Percentiles rank a stretch among this genome's conserved stretches.
Evolutionary conservation across 37 sponge, comb jelly and placozoan species (phyloP).

Genomic region (Halichondria panicea): DNA sequence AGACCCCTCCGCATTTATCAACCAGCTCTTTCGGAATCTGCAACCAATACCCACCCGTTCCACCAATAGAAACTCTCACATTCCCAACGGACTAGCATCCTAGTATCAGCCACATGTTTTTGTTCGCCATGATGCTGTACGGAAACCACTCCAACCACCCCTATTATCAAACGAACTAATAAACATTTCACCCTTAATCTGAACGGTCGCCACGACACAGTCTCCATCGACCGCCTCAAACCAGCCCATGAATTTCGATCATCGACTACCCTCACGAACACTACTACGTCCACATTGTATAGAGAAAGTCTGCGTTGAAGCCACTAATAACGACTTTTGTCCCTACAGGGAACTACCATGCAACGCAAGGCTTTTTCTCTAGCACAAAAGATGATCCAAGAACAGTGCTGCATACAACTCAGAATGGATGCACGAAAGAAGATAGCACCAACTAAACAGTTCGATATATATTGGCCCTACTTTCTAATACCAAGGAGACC

Average conservation of each 20-base stretch:
- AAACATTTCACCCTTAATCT: not conserved
- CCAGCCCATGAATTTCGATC: not conserved
- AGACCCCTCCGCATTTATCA: constrained; percentile 30
- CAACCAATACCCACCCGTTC: constrained; percentile 26
- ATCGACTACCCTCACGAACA: not conserved
- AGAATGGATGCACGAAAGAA: too few species aligned
- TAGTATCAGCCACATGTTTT: constrained; percentile 67
- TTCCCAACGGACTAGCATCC: constrained; percentile 21
- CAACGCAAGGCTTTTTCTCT: too few species aligned
- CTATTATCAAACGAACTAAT: not conserved
- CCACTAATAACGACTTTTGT: too few species aligned
- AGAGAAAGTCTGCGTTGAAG: too few species aligned
- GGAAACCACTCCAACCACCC: constrained; percentile 60
- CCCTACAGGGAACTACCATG: too few species aligned
- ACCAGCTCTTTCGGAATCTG: constrained; percentile 33
- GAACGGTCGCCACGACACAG: too few species aligned
- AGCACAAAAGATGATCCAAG: too few species aligned
- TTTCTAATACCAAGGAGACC: too few species aligned
- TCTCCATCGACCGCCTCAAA: not conserved
- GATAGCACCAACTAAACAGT: too few species aligned
- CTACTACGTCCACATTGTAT: too few species aligned
- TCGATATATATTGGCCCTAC: too few species aligned
- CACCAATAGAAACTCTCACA: not conserved
- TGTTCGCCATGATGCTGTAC: constrained; percentile 46
- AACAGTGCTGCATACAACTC: too few species aligned